These are phyloP conservation scores for Eilema sororculum DNA, from an alignment of 2,888 invertebrate genomes.

Conservation along the genomic window DNA sequence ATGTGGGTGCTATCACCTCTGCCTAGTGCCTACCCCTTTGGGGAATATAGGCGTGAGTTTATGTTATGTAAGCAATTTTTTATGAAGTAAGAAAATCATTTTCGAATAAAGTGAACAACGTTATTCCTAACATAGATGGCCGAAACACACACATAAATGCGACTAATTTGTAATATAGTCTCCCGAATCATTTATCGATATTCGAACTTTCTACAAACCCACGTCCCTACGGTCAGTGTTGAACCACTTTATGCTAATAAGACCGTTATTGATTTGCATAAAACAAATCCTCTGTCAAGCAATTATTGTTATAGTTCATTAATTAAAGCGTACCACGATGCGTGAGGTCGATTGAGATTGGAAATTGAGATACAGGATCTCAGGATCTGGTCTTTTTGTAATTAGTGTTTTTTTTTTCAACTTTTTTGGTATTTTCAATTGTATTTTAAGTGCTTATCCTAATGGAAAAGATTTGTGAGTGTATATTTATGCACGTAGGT, in stretches of 20 bases:
- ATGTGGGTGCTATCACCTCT: no score
- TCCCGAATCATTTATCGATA: slow-evolving; percentile 17
- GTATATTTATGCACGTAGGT: not conserved
- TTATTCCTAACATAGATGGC: not conserved
- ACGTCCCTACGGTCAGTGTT: slow-evolving; percentile 34
- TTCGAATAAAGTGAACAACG: not conserved
- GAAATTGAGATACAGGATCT: not conserved
- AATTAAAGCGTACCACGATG: slow-evolving; percentile 67
- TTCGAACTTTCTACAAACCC: slow-evolving; percentile 34
- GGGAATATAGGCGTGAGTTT: no score
- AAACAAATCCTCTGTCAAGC: slow-evolving; percentile 72
- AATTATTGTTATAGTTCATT: slow-evolving; percentile 75
- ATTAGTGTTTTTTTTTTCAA: not conserved
- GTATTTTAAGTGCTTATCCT: not conserved
- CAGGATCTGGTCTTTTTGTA: not conserved
- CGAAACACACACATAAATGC: not conserved
- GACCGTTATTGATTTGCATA: slow-evolving; percentile 70
- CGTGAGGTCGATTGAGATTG: slow-evolving; percentile 57
- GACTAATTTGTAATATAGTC: not conserved
- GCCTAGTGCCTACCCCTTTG: no score
- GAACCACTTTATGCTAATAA: slow-evolving; percentile 69
- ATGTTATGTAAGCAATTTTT: no score
- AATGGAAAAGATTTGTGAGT: not conserved
- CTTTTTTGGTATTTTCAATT: not conserved
- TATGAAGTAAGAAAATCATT: not conserved